These are phyloP conservation scores for Wiebesia pumilae DNA, from an alignment of 1,140 invertebrate species.

Conservation along the genomic window DNA sequence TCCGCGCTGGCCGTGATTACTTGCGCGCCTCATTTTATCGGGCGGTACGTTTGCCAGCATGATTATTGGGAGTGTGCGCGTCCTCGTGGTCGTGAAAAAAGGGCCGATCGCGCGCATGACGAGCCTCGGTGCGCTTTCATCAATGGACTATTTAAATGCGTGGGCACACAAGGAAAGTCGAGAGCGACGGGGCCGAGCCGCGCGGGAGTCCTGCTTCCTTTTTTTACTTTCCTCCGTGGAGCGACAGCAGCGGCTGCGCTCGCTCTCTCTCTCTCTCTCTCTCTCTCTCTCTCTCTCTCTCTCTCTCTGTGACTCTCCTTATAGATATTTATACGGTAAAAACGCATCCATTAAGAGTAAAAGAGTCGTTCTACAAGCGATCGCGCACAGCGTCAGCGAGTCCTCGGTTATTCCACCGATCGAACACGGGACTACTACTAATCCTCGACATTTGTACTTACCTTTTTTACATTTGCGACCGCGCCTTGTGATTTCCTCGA, in stretches of 20 bases:
- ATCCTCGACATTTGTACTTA: neutral
- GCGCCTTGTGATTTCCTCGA: neutral
- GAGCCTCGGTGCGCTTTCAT: neutral
- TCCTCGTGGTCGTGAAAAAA: neutral
- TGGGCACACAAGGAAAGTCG: neutral
- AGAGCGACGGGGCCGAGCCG: neutral
- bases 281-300: no score
- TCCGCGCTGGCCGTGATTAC: no score
- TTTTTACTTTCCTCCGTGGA: neutral
- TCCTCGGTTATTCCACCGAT: neutral
- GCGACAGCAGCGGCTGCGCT: neutral
- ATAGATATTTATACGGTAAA: conserved; percentile 26
- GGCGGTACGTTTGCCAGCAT: no score
- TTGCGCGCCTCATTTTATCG: no score
- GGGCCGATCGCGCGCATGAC: neutral
- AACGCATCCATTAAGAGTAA: neutral
- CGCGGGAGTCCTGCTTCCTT: conserved; percentile 30
- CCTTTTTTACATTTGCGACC: neutral
- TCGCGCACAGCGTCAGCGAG: neutral
- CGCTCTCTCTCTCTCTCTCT: no score
- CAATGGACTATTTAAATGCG: conserved; percentile 30
- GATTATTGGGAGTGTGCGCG: neutral
- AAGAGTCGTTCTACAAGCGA: neutral
- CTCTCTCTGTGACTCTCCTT: no score
- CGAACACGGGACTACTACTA: neutral